Evolutionary conservation across 2,113 vertebrate species (phyloP).

Genomic region (Psammodynastes pulverulentus): DNA sequence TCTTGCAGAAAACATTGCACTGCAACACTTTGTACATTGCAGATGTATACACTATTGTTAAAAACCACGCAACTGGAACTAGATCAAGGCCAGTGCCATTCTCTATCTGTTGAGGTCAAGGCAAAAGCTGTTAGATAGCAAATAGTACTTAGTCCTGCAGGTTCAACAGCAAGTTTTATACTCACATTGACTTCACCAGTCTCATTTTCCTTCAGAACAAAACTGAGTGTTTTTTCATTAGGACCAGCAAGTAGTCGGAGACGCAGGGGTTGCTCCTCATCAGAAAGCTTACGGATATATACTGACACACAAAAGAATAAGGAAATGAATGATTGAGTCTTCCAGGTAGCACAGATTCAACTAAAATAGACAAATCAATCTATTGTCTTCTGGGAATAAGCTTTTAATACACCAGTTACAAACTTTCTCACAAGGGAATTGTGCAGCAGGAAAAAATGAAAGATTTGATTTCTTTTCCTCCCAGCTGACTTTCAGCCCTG

Average conservation of each 20-base stretch:
- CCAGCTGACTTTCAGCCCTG: neutral
- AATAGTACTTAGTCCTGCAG: neutral
- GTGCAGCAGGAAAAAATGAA: neutral
- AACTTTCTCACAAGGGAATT: neutral
- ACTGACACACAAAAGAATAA: conserved; percentile 63
- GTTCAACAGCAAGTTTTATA: conserved; percentile 9
- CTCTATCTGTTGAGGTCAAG: neutral
- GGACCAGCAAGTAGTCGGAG: conserved; percentile 88
- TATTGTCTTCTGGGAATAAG: neutral
- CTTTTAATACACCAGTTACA: neutral
- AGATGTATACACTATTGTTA: neutral
- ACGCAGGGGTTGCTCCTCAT: conserved; percentile 83
- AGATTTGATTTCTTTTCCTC: neutral
- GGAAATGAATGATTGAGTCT: neutral
- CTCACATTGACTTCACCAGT: conserved; percentile 94
- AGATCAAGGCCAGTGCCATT: neutral
- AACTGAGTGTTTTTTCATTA: conserved; percentile 83
- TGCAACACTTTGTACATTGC: neutral
- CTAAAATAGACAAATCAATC: neutral
- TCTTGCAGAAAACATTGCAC: neutral
- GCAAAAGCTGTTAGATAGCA: neutral
- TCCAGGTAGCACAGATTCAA: neutral
- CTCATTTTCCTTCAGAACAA: conserved; percentile 93
- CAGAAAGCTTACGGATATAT: conserved; percentile 80
- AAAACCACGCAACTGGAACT: neutral